Evolutionary conservation across 2,888 invertebrate species (phyloP).

Genomic region (Trichacis sp.): DNA sequence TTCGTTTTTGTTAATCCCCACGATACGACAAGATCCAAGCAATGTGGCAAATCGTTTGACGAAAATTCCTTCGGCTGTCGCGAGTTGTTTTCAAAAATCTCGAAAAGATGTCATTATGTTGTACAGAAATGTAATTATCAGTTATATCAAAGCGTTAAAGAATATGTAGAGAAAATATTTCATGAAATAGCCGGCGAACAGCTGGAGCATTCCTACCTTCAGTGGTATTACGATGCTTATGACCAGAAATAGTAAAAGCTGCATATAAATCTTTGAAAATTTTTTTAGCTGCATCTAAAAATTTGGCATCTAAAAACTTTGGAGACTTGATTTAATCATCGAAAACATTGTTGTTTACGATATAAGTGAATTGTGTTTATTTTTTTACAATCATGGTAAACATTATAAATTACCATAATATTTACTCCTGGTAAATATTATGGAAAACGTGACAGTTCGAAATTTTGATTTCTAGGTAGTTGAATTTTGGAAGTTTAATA

Average conservation of each 20-base stretch:
- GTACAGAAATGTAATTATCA: conserved; percentile 75
- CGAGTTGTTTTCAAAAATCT: conserved; percentile 75
- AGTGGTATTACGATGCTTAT: conserved; percentile 74
- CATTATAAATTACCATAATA: too few species aligned
- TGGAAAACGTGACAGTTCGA: too few species aligned
- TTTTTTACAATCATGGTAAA: too few species aligned
- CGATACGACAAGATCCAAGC: conserved; percentile 70
- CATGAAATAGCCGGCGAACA: conserved; percentile 76
- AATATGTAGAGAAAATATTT: conserved; percentile 76
- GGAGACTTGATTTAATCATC: too few species aligned
- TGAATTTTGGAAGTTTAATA: too few species aligned
- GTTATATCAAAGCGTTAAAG: conserved; percentile 78
- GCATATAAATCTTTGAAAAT: conserved; percentile 76
- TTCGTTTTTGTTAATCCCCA: conserved; percentile 66
- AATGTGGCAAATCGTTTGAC: conserved; percentile 67
- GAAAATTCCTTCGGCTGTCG: conserved; percentile 72
- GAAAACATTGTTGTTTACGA: too few species aligned
- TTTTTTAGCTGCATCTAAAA: too few species aligned
- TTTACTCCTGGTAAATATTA: too few species aligned
- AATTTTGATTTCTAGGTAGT: too few species aligned
- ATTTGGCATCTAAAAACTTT: too few species aligned
- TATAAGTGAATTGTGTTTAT: too few species aligned
- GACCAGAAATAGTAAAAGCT: conserved; percentile 73
- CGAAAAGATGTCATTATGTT: conserved; percentile 75
- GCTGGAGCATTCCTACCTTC: conserved; percentile 74